Conservation (phyloP, 2,797 vertebrate genomes). For the Spheniscus humboldti region DNA sequence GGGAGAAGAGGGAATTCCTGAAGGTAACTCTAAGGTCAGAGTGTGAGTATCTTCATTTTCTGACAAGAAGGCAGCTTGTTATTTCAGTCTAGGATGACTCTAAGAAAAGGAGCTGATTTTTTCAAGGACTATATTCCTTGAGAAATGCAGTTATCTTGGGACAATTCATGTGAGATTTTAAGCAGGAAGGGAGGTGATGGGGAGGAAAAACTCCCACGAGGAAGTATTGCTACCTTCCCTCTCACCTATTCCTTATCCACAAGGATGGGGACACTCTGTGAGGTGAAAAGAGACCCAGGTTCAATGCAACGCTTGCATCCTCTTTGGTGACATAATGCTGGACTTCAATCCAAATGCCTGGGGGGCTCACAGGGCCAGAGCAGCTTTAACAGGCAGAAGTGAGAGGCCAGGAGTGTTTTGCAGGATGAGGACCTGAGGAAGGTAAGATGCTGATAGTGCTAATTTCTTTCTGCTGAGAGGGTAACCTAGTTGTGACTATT, state of each 20-base stretch:
- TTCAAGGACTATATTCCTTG: not conserved
- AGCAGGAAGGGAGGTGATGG: not conserved
- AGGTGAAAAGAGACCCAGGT: not conserved
- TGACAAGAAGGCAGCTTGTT: accelerated
- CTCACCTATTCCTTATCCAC: not conserved
- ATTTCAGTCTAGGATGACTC: not conserved
- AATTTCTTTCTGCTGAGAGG: not conserved
- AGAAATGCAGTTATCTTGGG: not conserved
- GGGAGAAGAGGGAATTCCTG: not conserved
- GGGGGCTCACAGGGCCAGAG: accelerated
- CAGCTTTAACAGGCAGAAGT: not conserved
- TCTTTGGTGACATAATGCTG: not conserved
- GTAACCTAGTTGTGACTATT: not conserved
- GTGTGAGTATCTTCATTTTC: not conserved
- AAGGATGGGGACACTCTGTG: not conserved
- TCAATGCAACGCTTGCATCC: not conserved
- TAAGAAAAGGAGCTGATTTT: not conserved
- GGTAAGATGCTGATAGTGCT: not conserved
- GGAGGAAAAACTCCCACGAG: not conserved
- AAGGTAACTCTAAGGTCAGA: not conserved
- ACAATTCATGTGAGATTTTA: not conserved
- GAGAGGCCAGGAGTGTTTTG: not conserved
- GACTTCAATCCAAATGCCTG: not conserved
- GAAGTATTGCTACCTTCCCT: not conserved
- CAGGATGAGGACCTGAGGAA: not conserved